Evolutionary conservation across 2,888 invertebrate genomes (phyloP), one percentile per base, ranked within the genome.

Genomic region (Sicus ferrugineus): DNA sequence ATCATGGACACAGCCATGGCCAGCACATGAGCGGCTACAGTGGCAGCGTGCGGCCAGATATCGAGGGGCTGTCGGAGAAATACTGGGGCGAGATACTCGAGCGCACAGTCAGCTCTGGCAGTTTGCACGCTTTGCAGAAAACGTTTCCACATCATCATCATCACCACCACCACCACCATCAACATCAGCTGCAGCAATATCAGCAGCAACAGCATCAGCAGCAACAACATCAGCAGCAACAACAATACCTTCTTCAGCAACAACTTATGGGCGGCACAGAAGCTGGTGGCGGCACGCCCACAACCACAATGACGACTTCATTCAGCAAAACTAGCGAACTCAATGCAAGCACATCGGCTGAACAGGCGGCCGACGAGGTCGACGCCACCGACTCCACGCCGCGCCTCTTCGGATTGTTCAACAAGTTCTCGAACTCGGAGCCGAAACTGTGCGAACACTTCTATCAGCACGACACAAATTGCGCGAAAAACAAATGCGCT

Each of bases 21-120:
- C 72, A 73, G 67, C 70, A 71, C 48, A 62, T 38, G 14, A 30
- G 59, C 7, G 31, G 46, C 14, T 56, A 69, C 42, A 69, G 67
- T 52, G 72, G 61, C 26, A 46, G 66, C 48, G 78, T 81, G 26
- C 79, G 84, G 73, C 88, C 88, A 64, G 90, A 90, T 78, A 88
- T 90, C 74, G 91, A 91, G 78, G 90, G 90, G 0, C 86, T 90
- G 0, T 90, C 90, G 21, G 91, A 91, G 82, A 90, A 91, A 81
- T 90, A 90, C 79, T 91, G 91, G 91, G 91, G 91, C 28, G 93
- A 93, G 86, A 93, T 93, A 77, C 86, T 93, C 75, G 93, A 93
- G 82, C 87, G 93, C 7, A 92, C 93, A 0, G 89, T 93, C 9
- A 92, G 92, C 56, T 91, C 92, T 1, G 90, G 89, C 69, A 93